phyloP scores from a whole-genome alignment of 1,140 invertebrate species.

The Oryctes rhinoceros region DNA sequence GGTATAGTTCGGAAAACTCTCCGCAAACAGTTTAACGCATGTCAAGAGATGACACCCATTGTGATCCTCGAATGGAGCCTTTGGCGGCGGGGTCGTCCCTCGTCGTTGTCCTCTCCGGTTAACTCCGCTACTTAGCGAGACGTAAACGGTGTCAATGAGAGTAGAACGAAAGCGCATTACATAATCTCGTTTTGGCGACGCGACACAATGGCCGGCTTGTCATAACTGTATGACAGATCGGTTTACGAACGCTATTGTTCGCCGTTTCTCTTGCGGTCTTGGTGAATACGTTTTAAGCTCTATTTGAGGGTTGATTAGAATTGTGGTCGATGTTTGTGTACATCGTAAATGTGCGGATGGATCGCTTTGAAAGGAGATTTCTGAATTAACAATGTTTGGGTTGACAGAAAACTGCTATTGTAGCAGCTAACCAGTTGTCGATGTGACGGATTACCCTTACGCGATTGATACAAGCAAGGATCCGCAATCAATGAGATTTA shows the following conservation, averaged over 20 bases:
- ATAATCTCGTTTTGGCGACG: slow-evolving; percentile 49
- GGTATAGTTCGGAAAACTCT: slow-evolving; percentile 39
- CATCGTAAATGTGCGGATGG: not conserved
- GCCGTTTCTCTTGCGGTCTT: not conserved
- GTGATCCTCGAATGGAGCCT: slow-evolving; percentile 44
- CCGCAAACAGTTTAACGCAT: slow-evolving; percentile 54
- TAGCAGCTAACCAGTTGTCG: not conserved
- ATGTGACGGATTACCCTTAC: slow-evolving; percentile 11
- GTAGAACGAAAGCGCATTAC: slow-evolving; percentile 44
- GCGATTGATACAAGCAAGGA: not conserved
- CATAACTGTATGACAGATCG: slow-evolving; percentile 53
- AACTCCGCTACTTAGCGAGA: slow-evolving; percentile 39
- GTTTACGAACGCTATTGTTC: slow-evolving; percentile 40
- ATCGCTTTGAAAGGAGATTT: not conserved
- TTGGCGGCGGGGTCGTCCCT: slow-evolving; percentile 15
- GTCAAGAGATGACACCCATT: slow-evolving; percentile 54
- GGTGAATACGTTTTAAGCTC: not conserved
- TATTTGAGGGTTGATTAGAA: slow-evolving; percentile 5
- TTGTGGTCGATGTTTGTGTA: not conserved
- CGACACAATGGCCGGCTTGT: slow-evolving; percentile 47
- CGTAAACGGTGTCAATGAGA: slow-evolving; percentile 48
- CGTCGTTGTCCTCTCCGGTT: not conserved
- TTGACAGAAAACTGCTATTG: not conserved
- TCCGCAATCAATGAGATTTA: not conserved
- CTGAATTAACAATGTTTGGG: slow-evolving; percentile 36